Base-by-base conservation (phyloP, 2,113 vertebrate genomes). In the Gopherus flavomarginatus region DNA sequence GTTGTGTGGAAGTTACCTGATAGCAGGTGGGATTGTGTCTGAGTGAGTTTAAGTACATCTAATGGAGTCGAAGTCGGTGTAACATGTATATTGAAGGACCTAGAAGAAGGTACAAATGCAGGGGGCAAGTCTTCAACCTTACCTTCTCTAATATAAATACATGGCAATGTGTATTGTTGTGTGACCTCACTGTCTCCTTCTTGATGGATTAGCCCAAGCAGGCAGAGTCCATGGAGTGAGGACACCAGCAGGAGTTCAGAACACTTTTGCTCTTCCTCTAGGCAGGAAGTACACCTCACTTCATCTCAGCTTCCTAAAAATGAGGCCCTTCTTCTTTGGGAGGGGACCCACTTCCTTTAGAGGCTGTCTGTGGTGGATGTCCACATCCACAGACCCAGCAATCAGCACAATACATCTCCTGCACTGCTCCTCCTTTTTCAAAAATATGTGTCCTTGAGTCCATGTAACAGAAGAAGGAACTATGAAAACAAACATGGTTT, bases 51-150 rank as follows among this genome's bases (percentile, higher is more conserved):
- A 65, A 75, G 24, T 50, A 16, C 62, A 19, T 19, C 19, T 56
- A 87, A 50, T 0, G 1, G 52, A 95, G 47, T 29, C 50, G 92
- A 88, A 42, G 88, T 1, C 42, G 10, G 38, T 11, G 5, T 42
- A 75, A 42, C 26, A 35, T 17, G 84, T 24, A 3, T 50, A 1
- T 0, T 42, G 79, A 12, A 0, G 0, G 24, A 16, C 93, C 19
- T 11, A 82, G 21, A 85, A 72, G 5, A 14, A 88, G 54, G 21
- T 53, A 69, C 8, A 22, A 38, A 42, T 38, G 16, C 69, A 19
- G 22, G 35, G 16, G 35, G 69, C n/a, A 75, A 38, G n/a, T 75
- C 38, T 75, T 75, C 10, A 75, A 38, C 69, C 38, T 42, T 19
- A 21, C 11, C 19, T 17, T n/a, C 65, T n/a, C 35, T 13, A 35